Evolutionary conservation across 1,140 invertebrate genomes (phyloP).

Genomic region (Colletes latitarsis): DNA sequence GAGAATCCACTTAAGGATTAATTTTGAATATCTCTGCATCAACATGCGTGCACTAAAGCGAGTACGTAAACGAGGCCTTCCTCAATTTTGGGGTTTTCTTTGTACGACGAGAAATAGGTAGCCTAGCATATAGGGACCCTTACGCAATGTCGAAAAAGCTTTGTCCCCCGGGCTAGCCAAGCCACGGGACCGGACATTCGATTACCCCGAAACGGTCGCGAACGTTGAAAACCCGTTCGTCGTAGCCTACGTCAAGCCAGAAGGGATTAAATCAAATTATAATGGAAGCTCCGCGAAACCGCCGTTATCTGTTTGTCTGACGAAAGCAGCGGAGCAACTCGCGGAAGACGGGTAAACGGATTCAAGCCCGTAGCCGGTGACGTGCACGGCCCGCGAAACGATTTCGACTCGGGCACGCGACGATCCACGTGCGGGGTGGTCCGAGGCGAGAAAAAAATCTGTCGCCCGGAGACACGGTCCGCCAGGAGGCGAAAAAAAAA

Average conservation of each 20-base stretch:
- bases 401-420: conserved; percentile 19
- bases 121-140: too few relatives aligned
- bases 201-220: background rate
- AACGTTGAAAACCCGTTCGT: background rate
- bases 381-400: too few relatives aligned
- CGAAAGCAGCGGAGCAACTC: background rate
- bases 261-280: conserved; percentile 10
- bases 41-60: too few relatives aligned
- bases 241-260: background rate
- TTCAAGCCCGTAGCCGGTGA: background rate
- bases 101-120: too few relatives aligned
- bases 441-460: background rate
- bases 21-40: too few relatives aligned
- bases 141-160: too few relatives aligned
- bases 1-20: too few relatives aligned
- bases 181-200: background rate
- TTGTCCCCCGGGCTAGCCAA: too few relatives aligned
- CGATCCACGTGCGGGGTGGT: conserved; percentile 44
- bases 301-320: conserved; percentile 4
- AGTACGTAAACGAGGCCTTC: too few relatives aligned
- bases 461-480: background rate
- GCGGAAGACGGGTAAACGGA: background rate
- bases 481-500: background rate
- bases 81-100: too few relatives aligned
- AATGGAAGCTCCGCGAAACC: background rate